Evolutionary conservation across 2,888 invertebrate species (phyloP).

Genomic region (Trachelus troglodyta): DNA sequence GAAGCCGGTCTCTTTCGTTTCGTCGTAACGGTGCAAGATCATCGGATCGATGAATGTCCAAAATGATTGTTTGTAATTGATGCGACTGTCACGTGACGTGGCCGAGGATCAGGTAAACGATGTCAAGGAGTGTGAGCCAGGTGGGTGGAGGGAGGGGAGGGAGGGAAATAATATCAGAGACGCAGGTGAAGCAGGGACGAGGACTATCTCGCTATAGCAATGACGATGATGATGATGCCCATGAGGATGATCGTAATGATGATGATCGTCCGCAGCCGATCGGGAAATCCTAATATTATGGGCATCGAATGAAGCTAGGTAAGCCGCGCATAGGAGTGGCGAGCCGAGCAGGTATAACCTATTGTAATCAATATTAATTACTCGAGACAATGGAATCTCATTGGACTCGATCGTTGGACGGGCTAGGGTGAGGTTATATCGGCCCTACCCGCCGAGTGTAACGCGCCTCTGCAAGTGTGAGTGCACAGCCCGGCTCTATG

Average conservation of each 20-base stretch:
- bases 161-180: not conserved
- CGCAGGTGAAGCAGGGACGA: not conserved
- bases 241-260: constrained; percentile 24
- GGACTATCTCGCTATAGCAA: not conserved
- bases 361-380: constrained; percentile 68
- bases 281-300: constrained; percentile 57
- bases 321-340: constrained; percentile 44
- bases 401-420: constrained; percentile 65
- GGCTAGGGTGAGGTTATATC: constrained; percentile 47
- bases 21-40: not conserved
- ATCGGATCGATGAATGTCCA: not conserved
- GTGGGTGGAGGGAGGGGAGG: too few species aligned
- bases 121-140: not conserved
- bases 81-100: not conserved
- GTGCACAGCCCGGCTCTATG: constrained; percentile 47
- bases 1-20: not conserved
- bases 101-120: not conserved
- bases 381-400: constrained; percentile 67
- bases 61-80: not conserved
- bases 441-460: constrained; percentile 29
- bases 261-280: constrained; percentile 26
- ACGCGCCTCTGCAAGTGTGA: constrained; percentile 20
- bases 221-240: constrained; percentile 11
- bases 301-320: constrained; percentile 31
- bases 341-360: constrained; percentile 61